These are phyloP conservation scores for Amphibalanus amphitrite DNA, from an alignment of 1,140 invertebrate species.

Conservation along the genomic window DNA sequence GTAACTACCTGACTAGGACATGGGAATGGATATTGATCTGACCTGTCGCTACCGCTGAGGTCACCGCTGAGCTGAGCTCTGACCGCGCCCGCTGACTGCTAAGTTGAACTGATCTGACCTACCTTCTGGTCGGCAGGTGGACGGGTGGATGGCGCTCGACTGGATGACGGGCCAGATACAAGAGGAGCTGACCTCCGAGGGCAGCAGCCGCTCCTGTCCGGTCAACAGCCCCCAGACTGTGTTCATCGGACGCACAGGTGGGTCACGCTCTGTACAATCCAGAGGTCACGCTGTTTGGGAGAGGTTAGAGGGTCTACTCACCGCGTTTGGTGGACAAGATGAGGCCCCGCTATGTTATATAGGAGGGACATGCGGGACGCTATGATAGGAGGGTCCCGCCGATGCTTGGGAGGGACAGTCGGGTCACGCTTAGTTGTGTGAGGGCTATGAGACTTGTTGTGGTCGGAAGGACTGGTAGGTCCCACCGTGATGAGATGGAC, in stretches of 20 bases:
- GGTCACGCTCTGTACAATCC: too few relatives aligned
- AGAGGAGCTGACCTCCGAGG: neutral
- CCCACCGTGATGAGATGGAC: too few relatives aligned
- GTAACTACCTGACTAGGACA: neutral
- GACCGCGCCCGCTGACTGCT: neutral
- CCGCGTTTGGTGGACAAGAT: neutral
- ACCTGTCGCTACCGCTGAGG: neutral
- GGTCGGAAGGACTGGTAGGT: too few relatives aligned
- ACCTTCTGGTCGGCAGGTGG: neutral
- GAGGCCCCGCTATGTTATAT: neutral
- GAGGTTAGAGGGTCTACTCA: neutral
- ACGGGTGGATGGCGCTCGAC: neutral
- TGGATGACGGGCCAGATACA: neutral
- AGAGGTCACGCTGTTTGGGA: neutral
- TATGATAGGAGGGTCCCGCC: too few relatives aligned
- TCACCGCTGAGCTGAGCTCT: neutral
- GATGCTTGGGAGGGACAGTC: too few relatives aligned
- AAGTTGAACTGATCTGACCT: neutral
- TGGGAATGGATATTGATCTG: neutral
- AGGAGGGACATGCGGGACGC: too few relatives aligned
- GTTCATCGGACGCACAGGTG: conserved; percentile 5
- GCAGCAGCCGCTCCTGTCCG: neutral
- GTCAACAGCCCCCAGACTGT: conserved; percentile 3
- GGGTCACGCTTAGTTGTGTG: too few relatives aligned
- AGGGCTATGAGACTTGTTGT: too few relatives aligned